Base-by-base conservation (phyloP, 2,113 vertebrate genomes). In the Vulpes lagopus region DNA sequence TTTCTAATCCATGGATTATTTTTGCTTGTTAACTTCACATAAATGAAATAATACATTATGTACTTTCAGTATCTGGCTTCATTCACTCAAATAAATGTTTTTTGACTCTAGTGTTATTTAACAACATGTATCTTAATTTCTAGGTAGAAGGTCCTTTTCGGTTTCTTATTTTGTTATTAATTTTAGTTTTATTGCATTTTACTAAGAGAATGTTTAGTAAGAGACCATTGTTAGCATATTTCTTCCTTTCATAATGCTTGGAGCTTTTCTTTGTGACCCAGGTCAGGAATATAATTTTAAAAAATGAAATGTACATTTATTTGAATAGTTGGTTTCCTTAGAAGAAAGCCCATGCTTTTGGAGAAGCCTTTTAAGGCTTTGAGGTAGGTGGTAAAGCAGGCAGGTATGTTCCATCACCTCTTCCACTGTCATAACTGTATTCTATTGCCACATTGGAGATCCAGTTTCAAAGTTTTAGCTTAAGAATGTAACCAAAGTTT, bases 171-270 rank as follows among this genome's bases (percentile, higher is more conserved):
- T 89, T 80, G 20, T 74, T 85, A 19, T 79, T 93, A 60, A 79
- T 91, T 95, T 80, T 81, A 79, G 16, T 49, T 91, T 88, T 19
- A 57, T 55, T 82, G 9, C 17, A 69, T 86, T 85, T 96, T 88
- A 62, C 67, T 92, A 6, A 80, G 16, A 89, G 2, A 90, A 73
- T 74, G 22, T 82, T 95, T 87, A 65, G 80, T 86, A 7, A 83
- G 19, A 91, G 3, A 91, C 59, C 65, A 16, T 49, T 80, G 14
- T 59, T 79, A 19, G 0, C 23, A 23, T 80, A 30, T 69, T 94
- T 97, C 60, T 91, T 94, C 32, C 25, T 86, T 74, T 86, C 84
- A 71, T 30, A 87, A 78, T 89, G 43, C 53, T 25, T 38, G 74
- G 64, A 69, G 35, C 1, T 43, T 89, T 92, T 35, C 14, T 81